Evolutionary conservation across 2,888 invertebrate genomes (phyloP).

Genomic region (Branchellion lobata): DNA sequence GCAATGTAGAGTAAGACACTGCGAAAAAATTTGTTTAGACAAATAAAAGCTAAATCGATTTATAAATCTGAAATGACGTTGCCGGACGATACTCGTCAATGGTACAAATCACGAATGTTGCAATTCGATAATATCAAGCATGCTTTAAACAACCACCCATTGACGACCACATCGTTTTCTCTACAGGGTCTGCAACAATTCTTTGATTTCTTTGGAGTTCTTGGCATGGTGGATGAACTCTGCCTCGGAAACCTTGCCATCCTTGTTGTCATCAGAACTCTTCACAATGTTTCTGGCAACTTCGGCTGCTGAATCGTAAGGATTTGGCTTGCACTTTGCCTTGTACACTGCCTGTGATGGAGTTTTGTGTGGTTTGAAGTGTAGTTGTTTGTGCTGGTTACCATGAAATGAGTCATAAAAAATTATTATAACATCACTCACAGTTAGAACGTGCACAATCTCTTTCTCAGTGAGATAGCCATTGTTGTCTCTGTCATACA

Average conservation of each 20-base stretch:
- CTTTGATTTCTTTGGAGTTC: constrained; percentile 39
- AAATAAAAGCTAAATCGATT: too few relatives aligned
- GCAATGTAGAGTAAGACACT: too few relatives aligned
- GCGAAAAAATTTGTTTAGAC: too few relatives aligned
- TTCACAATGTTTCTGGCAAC: constrained; percentile 35
- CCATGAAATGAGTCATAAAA: not conserved
- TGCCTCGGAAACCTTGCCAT: constrained; percentile 33
- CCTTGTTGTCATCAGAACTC: constrained; percentile 40
- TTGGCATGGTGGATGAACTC: constrained; percentile 40
- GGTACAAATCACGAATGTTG: too few relatives aligned
- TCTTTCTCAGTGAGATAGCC: constrained; percentile 30
- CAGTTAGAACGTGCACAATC: constrained; percentile 35
- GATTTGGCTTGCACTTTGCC: not conserved
- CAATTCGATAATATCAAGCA: too few relatives aligned
- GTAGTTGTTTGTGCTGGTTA: not conserved
- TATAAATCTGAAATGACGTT: too few relatives aligned
- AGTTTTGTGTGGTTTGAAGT: too few relatives aligned
- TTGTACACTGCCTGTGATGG: constrained; percentile 42
- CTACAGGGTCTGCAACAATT: constrained; percentile 34
- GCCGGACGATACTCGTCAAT: too few relatives aligned
- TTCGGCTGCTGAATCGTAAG: not conserved
- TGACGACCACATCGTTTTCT: too few relatives aligned
- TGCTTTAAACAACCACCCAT: too few relatives aligned
- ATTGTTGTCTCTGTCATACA: constrained; percentile 32
- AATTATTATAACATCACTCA: constrained; percentile 16